phyloP scores from a whole-genome alignment of 1,140 invertebrate species.

The Panagrolaimus sp. region DNA sequence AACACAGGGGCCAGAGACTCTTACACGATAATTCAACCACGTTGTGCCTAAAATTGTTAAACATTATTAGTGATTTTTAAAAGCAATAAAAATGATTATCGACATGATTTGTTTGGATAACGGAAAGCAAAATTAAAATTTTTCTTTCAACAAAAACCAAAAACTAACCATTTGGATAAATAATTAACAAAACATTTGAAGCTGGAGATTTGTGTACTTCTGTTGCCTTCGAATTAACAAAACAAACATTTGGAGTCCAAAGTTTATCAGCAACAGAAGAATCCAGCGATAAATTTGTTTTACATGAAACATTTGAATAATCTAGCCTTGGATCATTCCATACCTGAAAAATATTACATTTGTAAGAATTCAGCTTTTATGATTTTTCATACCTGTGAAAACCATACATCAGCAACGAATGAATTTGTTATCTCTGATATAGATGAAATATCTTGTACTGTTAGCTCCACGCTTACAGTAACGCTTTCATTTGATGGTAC shows the following conservation, averaged over 20 bases:
- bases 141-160: too few species aligned
- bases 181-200: slow-evolving; percentile 52
- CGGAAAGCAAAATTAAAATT: too few species aligned
- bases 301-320: slow-evolving; percentile 53
- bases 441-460: slow-evolving; percentile 55
- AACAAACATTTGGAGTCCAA: slow-evolving; percentile 55
- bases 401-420: slow-evolving; percentile 58
- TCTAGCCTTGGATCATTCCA: slow-evolving; percentile 51
- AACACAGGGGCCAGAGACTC: slow-evolving; percentile 51
- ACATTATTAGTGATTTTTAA: neutral
- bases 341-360: too few species aligned
- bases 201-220: slow-evolving; percentile 51
- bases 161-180: slow-evolving; percentile 53
- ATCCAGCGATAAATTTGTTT: slow-evolving; percentile 54
- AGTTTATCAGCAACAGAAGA: slow-evolving; percentile 49
- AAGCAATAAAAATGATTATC: too few species aligned
- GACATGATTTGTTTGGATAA: too few species aligned
- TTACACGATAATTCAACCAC: slow-evolving; percentile 54
- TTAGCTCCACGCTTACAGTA: slow-evolving; percentile 49
- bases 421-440: slow-evolving; percentile 57
- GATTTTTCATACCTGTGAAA: slow-evolving; percentile 31
- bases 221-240: slow-evolving; percentile 52
- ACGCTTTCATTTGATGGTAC: slow-evolving; percentile 54
- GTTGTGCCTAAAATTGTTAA: slow-evolving; percentile 27
- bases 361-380: too few species aligned